Base-by-base conservation (phyloP, 2,113 vertebrate species). In the Fulmarus glacialis region DNA sequence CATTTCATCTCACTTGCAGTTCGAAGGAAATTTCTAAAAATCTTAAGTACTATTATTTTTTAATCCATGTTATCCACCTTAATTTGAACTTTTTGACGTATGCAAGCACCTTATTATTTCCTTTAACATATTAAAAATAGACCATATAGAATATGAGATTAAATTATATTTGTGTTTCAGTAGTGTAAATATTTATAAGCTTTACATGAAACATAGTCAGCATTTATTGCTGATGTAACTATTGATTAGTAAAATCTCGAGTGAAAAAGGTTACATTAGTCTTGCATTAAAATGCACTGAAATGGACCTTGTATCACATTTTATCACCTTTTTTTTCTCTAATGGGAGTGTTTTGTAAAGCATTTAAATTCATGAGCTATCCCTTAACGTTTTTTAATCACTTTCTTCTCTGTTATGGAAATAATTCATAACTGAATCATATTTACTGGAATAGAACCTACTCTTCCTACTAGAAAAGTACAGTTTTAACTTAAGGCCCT, bases 381-480 rank as follows among this genome's bases (percentile, higher is more conserved):
- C 24, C 42, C 62, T 60, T 85, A 42, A 96, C 92, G 86, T 34
- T 47, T 96, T 95, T 91, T 90, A 95, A 96, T 96, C 68, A 87
- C 58, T 93, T 90, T 21, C 45, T 71, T 96, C 96, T 95, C 77
- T 83, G 19, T 89, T 90, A 52, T 32, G 15, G 70, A 93, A 92
- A 94, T 89, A 95, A 55, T 89, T 97, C 67, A 78, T 20, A 96
- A 89, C 84, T 81, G n/a, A 90, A 89, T 94, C n/a, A 13, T 60
- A 56, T 91, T 95, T 93, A 64, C 71, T 64, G 21, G 52, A 90
- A 90, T 47, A 82, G 52, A 90, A 79, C 36, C 4, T 22, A 34
- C 30, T 89, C 30, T 21, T 92, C 45, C 59, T 68, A n/a, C 53
- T 71, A 87, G 93, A 71, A 97, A 77, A 52, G 10, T 63, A 23